Evolutionary conservation across 2,797 vertebrate species (phyloP), one percentile per base, ranked within the genome.

Genomic region (Brachymystax lenok): DNA sequence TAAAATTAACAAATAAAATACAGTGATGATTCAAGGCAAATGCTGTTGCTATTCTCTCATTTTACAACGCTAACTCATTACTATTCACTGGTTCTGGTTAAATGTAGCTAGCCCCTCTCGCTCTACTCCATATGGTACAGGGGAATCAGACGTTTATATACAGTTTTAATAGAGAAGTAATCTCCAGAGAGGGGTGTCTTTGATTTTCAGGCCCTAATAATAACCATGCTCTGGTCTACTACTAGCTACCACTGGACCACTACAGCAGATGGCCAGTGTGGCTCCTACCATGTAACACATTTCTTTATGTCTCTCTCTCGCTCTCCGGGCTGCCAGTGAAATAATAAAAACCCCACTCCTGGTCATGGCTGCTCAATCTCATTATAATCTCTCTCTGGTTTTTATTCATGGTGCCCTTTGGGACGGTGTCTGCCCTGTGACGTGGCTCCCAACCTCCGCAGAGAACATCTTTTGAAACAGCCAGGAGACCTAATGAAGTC

Each of bases 311-410:
- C 90, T 21, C 56, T 21, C 83, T 90, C 90, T 85, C 80, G 71
- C 88, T 79, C 87, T 84, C 90, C 90, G 89, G 91, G 79, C 85
- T 91, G 88, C 91, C 90, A 93, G 82, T 92, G 84, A 90, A 90
- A 94, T 93, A 95, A 94, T 93, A 89, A 92, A 93, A 93, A 90
- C 90, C 69, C 90, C 88, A 92, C 92, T 85, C 92, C 94, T 94
- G 92, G 96, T 96, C 96, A 98, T 88, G 94, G 96, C 91, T 96
- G 94, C 96, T 96, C 95, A 97, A 98, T 98, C 97, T 95, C 96
- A 97, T 97, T 98, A 97, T 93, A 96, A 94, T 93, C 93, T 88
- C 92, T 90, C 88, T 87, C 92, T 93, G 92, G 95, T 92, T 94
- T 95, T 96, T 94, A 96, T 97, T 96, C 94, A 95, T 95, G 88